Conservation (phyloP, 2,797 vertebrate genomes). For the Graptemys geographica region DNA sequence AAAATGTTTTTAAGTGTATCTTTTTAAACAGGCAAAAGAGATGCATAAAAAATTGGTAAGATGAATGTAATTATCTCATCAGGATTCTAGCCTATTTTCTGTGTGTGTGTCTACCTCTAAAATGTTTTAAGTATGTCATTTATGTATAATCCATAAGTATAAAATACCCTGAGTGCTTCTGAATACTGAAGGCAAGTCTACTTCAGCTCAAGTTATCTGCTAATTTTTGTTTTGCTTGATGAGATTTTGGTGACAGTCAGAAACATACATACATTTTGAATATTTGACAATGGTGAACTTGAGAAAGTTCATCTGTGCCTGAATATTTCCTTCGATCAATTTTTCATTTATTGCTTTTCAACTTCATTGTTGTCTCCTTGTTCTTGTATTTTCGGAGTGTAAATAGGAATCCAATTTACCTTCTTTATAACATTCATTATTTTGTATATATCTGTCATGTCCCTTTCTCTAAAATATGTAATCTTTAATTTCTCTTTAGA, state of each 20-base stretch:
- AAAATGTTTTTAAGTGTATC: neutral
- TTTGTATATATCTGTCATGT: neutral
- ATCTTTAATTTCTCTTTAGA: neutral
- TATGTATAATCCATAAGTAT: neutral
- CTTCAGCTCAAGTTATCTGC: neutral
- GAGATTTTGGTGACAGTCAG: neutral
- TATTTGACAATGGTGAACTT: neutral
- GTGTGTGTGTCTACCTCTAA: neutral
- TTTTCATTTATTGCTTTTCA: neutral
- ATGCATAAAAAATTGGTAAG: neutral
- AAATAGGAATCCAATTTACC: neutral
- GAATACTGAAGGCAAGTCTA: neutral
- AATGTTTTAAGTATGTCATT: neutral
- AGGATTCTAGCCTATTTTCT: too few species aligned
- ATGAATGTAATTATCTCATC: neutral
- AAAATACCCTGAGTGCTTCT: neutral
- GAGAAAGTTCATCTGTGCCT: neutral
- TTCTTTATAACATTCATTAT: neutral
- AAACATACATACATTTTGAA: neutral
- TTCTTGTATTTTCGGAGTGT: neutral
- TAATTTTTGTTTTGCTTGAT: neutral
- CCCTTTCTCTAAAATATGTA: neutral
- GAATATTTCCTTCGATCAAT: neutral
- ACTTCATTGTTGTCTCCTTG: neutral
- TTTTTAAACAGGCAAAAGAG: neutral